phyloP scores from a whole-genome alignment of 2,113 vertebrate species.

The Talpa occidentalis region DNA sequence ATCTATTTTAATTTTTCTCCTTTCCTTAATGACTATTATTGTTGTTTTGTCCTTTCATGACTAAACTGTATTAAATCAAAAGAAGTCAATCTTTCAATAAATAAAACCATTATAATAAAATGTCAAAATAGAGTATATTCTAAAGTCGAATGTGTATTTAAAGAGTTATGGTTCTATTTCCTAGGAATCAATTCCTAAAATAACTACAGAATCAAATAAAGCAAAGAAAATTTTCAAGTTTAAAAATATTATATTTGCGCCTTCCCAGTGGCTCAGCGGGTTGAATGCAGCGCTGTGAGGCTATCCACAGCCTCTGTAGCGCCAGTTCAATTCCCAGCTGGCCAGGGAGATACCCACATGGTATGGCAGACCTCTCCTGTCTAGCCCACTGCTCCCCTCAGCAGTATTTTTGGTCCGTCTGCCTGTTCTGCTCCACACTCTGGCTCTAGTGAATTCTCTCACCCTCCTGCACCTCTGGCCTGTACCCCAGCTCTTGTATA shows the following conservation, averaged over 20 bases:
- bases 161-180: not conserved
- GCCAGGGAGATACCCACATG: too few species aligned
- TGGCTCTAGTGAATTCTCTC: too few species aligned
- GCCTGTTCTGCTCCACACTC: too few species aligned
- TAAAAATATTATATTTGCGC: conserved; percentile 31
- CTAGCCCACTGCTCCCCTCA: too few species aligned
- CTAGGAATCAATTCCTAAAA: conserved; percentile 48
- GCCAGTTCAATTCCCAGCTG: too few species aligned
- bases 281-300: too few species aligned
- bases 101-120: conserved; percentile 24
- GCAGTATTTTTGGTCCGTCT: too few species aligned
- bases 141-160: conserved; percentile 43
- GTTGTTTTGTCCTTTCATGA: conserved; percentile 37
- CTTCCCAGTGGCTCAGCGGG: too few species aligned
- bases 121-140: not conserved
- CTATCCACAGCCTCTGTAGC: too few species aligned
- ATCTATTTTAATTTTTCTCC: not conserved
- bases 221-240: not conserved
- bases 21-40: not conserved
- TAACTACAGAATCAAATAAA: conserved; percentile 35
- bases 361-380: too few species aligned
- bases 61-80: conserved; percentile 24
- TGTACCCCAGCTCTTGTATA: too few species aligned
- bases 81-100: conserved; percentile 21
- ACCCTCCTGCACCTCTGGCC: too few species aligned